Base-by-base conservation (phyloP, 2,113 vertebrate genomes). In the Daubentonia madagascariensis region DNA sequence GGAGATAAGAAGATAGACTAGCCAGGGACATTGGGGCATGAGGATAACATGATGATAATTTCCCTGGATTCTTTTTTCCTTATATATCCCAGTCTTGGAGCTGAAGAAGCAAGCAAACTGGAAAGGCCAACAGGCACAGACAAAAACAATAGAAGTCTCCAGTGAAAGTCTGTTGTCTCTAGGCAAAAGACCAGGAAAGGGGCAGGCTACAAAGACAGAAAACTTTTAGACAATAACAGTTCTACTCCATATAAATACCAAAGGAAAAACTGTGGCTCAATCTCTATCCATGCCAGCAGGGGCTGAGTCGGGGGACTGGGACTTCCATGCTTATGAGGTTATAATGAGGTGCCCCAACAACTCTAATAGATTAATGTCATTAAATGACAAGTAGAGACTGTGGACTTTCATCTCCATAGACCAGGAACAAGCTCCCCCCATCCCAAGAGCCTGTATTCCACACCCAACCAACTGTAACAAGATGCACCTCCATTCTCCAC, bases 1-100 rank as follows among this genome's bases (percentile, higher is more conserved):
- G 6, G 57, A 14, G n/a, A 94, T 35, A 63, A 79, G 43, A 50
- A 73, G 5, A 11, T 32, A 43, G 35, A 84, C 1, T 12, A 40
- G 4, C 1, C 13, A n/a, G 0, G 37, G 35, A 52, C 0, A 5
- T 80, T 2, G 32, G 28, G 45, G 18, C 16, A 14, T 30, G 12
- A 65, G 28, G 43, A 23, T 12, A 57, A 32, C 9, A 35, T 8
- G 2, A 10, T 63, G 30, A 54, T 54, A 63, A 73, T 61, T 67
- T 40, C 3, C 8, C 14, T 18, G 22, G 28, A 35, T 25, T 75
- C 2, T 35, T 67, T 94, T 45, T 48, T 6, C 22, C 20, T 54
- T 32, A 22, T 50, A 5, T 30, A 30, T 30, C 35, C 9, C 23
- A 59, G 72, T 67, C 6, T 65, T 18, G 16, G 32, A 80, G 22